phyloP scores from a whole-genome alignment of 2,888 invertebrate species.

The Allacma fusca region DNA sequence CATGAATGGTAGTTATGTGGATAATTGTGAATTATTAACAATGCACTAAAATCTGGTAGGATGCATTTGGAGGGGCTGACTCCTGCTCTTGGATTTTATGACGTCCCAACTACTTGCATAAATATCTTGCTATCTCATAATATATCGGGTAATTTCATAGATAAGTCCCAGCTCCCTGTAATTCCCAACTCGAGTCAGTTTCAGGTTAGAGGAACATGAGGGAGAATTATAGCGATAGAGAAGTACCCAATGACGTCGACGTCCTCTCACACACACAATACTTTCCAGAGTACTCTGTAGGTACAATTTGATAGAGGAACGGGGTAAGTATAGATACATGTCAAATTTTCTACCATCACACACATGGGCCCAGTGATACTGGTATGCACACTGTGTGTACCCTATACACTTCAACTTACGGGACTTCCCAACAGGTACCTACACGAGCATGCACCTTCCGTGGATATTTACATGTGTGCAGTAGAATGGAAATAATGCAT shows the following conservation, averaged over 20 bases:
- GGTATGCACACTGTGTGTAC: too few relatives aligned
- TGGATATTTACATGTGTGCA: too few relatives aligned
- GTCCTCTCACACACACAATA: not conserved
- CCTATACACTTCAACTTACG: too few relatives aligned
- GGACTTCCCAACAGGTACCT: too few relatives aligned
- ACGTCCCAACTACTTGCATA: not conserved
- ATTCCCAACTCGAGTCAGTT: not conserved
- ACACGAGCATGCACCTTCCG: too few relatives aligned
- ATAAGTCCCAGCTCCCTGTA: not conserved
- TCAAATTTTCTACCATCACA: too few relatives aligned
- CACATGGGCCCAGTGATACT: too few relatives aligned
- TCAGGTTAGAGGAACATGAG: not conserved
- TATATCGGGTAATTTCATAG: not conserved
- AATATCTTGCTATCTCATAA: not conserved
- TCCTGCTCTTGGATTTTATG: not conserved
- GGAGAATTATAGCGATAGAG: not conserved
- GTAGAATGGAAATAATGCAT: not conserved
- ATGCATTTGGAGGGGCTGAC: too few relatives aligned
- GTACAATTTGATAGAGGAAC: too few relatives aligned
- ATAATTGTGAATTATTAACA: slow-evolving; percentile 20
- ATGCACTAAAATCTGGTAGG: not conserved
- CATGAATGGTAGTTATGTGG: not conserved
- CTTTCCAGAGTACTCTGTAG: too few relatives aligned
- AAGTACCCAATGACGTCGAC: slow-evolving; percentile 3
- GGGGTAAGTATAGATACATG: too few relatives aligned